phyloP scores from a whole-genome alignment of 1,140 invertebrate species.

The Leucophenga varia region DNA sequence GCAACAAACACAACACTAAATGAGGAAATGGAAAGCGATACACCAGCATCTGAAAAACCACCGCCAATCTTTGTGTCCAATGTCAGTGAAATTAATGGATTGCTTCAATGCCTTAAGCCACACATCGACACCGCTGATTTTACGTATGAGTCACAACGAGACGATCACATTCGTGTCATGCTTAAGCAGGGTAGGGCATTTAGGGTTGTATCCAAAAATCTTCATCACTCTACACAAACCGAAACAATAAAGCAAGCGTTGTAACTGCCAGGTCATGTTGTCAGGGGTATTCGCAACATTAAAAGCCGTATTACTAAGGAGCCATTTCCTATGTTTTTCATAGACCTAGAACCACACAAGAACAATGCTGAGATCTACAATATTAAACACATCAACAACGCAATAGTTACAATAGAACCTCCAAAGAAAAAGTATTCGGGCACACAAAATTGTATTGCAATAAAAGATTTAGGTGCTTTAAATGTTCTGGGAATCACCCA shows the following conservation, averaged over 20 bases:
- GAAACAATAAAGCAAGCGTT: constrained; percentile 20
- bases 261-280: constrained; percentile 13
- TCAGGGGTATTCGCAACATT: constrained; percentile 27
- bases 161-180: constrained; percentile 13
- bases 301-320: constrained; percentile 30
- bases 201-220: constrained; percentile 27
- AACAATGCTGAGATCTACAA: constrained; percentile 53
- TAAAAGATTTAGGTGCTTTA: constrained; percentile 40
- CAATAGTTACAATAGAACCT: constrained; percentile 37
- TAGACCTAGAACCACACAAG: constrained; percentile 39
- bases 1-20: no score
- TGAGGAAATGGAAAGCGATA: no score
- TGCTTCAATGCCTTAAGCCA: constrained; percentile 2
- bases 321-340: constrained; percentile 41
- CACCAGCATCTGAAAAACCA: no score
- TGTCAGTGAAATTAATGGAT: constrained; percentile 3
- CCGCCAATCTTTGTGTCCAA: constrained; percentile 16
- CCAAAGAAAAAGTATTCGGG: constrained; percentile 45
- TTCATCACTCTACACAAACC: constrained; percentile 23
- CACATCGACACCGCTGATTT: constrained; percentile 9
- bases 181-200: constrained; percentile 18
- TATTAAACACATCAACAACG: constrained; percentile 31
- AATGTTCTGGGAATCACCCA: constrained; percentile 46
- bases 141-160: constrained; percentile 9
- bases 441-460: constrained; percentile 49